Evolutionary conservation across 2,888 invertebrate species (phyloP).

Genomic region (Incurvaria masculella): DNA sequence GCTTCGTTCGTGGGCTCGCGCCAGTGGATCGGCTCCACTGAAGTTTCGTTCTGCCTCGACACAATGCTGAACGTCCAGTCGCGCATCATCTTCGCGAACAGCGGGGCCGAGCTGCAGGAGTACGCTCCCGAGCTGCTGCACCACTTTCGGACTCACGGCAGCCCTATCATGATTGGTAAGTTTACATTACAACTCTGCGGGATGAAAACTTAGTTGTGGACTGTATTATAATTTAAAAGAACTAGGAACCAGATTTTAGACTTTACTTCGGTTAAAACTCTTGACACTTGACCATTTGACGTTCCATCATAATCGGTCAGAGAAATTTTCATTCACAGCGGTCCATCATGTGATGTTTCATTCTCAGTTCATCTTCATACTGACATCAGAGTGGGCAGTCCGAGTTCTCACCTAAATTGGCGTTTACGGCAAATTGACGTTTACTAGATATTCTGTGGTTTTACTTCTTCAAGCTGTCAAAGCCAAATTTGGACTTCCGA

Average conservation of each 20-base stretch:
- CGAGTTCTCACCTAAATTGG: too few relatives aligned
- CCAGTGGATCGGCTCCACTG: constrained; percentile 98
- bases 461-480: too few relatives aligned
- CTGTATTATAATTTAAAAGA: constrained; percentile 1
- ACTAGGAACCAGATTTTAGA: constrained; percentile 4
- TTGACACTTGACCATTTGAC: too few relatives aligned
- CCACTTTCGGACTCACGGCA: constrained; percentile 92
- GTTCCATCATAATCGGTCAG: too few relatives aligned
- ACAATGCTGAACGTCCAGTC: constrained; percentile 72
- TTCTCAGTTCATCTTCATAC: too few relatives aligned
- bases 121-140: constrained; percentile 79
- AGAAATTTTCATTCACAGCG: too few relatives aligned
- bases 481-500: too few relatives aligned
- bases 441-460: too few relatives aligned
- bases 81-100: constrained; percentile 81
- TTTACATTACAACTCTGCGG: too few relatives aligned
- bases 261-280: constrained; percentile 8
- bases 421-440: too few relatives aligned
- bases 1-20: constrained; percentile 81
- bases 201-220: constrained; percentile 9
- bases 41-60: constrained; percentile 91
- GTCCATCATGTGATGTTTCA: too few relatives aligned
- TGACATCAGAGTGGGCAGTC: too few relatives aligned
- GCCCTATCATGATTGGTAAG: constrained; percentile 97
- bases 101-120: constrained; percentile 77